A percentile compares a stretch with the other conserved stretches of the same genome.
Evolutionary conservation across 2,113 vertebrate genomes (phyloP).

Genomic region (Eidolon helvum): DNA sequence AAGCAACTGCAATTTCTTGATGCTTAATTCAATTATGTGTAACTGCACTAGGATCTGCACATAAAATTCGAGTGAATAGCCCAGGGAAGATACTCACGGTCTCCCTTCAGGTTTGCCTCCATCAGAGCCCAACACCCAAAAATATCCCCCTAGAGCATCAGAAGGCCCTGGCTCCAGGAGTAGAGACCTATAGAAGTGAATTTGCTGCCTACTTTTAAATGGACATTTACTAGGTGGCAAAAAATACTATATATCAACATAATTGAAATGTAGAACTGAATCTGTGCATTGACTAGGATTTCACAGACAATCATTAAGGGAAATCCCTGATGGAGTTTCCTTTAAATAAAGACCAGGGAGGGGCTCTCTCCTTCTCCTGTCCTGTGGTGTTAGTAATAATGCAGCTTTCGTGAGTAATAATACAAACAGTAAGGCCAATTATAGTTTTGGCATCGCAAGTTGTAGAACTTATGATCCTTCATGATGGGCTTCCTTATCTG

Average conservation of each 20-base stretch:
- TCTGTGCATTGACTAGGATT: neutral
- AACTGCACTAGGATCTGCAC: neutral
- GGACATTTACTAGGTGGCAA: neutral
- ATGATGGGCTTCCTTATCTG: neutral
- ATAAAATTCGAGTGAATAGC: neutral
- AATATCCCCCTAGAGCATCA: neutral
- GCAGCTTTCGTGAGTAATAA: neutral
- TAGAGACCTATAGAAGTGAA: neutral
- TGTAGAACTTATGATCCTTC: neutral
- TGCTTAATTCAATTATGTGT: neutral
- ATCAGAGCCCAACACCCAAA: neutral
- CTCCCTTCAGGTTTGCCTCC: neutral
- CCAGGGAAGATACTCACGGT: neutral
- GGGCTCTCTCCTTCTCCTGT: neutral
- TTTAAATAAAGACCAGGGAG: neutral
- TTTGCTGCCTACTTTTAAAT: neutral
- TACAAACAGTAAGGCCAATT: neutral
- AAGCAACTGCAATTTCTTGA: neutral
- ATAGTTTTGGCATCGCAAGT: neutral
- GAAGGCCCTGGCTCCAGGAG: neutral
- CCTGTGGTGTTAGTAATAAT: neutral
- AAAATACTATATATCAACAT: neutral
- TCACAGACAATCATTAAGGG: neutral
- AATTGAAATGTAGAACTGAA: neutral
- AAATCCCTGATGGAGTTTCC: neutral